Conservation (phyloP, 1,140 invertebrate genomes). For the Heliconius hermathena region DNA sequence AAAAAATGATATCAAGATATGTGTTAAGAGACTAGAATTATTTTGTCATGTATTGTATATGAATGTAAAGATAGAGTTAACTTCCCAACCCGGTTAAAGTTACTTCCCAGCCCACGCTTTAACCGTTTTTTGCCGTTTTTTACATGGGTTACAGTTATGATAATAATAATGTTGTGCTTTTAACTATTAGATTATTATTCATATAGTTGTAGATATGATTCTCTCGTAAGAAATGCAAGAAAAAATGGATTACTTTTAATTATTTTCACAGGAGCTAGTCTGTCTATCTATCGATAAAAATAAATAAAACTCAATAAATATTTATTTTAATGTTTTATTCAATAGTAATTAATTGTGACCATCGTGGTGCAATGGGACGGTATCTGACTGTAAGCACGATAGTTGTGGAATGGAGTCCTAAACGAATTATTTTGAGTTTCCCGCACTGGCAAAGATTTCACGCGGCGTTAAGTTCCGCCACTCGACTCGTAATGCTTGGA, state of each 20-base stretch:
- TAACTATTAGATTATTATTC: not conserved
- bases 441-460: too few species aligned
- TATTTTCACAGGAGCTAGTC: too few species aligned
- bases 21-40: slow-evolving; percentile 24
- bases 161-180: not conserved
- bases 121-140: not conserved
- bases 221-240: too few species aligned
- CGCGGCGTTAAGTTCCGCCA: too few species aligned
- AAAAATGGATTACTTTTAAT: too few species aligned
- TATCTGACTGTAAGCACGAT: too few species aligned
- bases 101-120: not conserved
- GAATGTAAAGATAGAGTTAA: not conserved
- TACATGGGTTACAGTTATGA: not conserved
- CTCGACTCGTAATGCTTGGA: too few species aligned
- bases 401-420: too few species aligned
- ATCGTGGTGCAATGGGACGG: too few species aligned
- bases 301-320: not conserved
- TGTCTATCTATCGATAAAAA: not conserved
- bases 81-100: not conserved
- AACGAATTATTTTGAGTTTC: too few species aligned
- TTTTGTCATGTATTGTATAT: slow-evolving; percentile 14
- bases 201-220: not conserved
- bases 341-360: not conserved
- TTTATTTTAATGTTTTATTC: not conserved
- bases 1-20: slow-evolving; percentile 33